Conservation (phyloP, 2,797 vertebrate genomes). For the Xiphophorus birchmanni region DNA sequence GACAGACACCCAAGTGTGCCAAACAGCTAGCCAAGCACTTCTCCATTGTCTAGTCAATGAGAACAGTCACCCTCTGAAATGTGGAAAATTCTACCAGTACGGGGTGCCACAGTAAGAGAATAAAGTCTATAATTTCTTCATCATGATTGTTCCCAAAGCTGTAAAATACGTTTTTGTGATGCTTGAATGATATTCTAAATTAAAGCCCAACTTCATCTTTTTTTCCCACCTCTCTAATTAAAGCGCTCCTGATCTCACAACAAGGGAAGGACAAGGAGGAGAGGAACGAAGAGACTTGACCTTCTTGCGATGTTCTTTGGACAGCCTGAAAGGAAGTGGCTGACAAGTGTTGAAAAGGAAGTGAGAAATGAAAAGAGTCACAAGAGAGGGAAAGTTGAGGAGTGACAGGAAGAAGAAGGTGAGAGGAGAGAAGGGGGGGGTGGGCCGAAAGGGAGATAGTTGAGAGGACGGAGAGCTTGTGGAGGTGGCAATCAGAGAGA, state of each 20-base stretch:
- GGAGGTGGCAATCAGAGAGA: slow-evolving; percentile 50
- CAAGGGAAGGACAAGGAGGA: slow-evolving; percentile 65
- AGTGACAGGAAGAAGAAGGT: slow-evolving; percentile 45
- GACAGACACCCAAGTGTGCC: slow-evolving; percentile 53
- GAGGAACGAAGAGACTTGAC: slow-evolving; percentile 57
- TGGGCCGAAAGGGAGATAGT: slow-evolving; percentile 28
- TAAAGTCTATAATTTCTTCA: slow-evolving; percentile 29
- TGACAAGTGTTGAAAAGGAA: slow-evolving; percentile 76
- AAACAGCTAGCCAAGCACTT: slow-evolving; percentile 48
- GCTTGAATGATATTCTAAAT: slow-evolving; percentile 29
- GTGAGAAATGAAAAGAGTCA: slow-evolving; percentile 62
- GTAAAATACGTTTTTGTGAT: slow-evolving; percentile 23
- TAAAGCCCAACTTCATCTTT: not conserved
- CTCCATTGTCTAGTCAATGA: slow-evolving; percentile 36
- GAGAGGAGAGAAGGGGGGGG: slow-evolving; percentile 29
- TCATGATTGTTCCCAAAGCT: slow-evolving; percentile 5
- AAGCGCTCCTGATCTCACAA: slow-evolving; percentile 49
- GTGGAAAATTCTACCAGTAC: slow-evolving; percentile 27
- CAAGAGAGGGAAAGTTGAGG: slow-evolving; percentile 36
- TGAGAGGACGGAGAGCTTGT: slow-evolving; percentile 31
- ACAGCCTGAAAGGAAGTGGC: slow-evolving; percentile 70
- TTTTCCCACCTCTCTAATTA: slow-evolving; percentile 60
- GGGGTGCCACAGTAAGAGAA: slow-evolving; percentile 6
- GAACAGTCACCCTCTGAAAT: slow-evolving; percentile 45
- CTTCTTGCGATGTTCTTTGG: slow-evolving; percentile 64